Percentiles rank a stretch among this genome's conserved stretches.
Conservation (phyloP, 2,888 invertebrate species). For the Argyresthia albistria region DNA sequence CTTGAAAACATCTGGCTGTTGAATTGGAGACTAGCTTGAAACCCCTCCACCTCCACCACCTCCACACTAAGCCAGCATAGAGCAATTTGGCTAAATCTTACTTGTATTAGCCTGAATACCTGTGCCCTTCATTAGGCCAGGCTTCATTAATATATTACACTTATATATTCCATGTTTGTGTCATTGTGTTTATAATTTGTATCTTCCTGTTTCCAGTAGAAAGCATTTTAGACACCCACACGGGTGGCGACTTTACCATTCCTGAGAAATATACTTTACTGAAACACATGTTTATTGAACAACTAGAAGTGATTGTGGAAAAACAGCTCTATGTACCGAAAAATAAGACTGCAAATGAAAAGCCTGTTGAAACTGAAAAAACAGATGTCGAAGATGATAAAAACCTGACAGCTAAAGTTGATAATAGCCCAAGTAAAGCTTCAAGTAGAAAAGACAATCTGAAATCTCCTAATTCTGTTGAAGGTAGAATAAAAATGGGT, state of each 20-base stretch:
- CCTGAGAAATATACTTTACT: constrained; percentile 67
- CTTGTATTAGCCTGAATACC: no score
- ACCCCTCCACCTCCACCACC: no score
- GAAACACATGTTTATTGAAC: constrained; percentile 70
- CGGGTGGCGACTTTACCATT: constrained; percentile 59
- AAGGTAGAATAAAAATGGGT: background rate
- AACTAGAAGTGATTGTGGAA: constrained; percentile 67
- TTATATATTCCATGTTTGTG: no score
- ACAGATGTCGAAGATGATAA: background rate
- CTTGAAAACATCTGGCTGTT: no score
- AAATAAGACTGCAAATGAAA: background rate
- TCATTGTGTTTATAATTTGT: no score
- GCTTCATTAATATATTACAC: no score
- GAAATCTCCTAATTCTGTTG: background rate
- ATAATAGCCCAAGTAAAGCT: background rate
- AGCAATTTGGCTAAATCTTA: no score
- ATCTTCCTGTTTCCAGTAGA: constrained; percentile 73
- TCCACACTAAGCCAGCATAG: no score
- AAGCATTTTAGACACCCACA: constrained; percentile 66
- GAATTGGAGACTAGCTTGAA: no score
- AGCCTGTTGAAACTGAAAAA: background rate
- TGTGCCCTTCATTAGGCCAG: no score
- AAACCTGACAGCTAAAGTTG: background rate
- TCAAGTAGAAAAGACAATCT: background rate
- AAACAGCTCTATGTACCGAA: constrained; percentile 37